Percentiles rank a stretch among this genome's conserved stretches.
Conservation (phyloP, 2,113 vertebrate species). For the Psophia crepitans region DNA sequence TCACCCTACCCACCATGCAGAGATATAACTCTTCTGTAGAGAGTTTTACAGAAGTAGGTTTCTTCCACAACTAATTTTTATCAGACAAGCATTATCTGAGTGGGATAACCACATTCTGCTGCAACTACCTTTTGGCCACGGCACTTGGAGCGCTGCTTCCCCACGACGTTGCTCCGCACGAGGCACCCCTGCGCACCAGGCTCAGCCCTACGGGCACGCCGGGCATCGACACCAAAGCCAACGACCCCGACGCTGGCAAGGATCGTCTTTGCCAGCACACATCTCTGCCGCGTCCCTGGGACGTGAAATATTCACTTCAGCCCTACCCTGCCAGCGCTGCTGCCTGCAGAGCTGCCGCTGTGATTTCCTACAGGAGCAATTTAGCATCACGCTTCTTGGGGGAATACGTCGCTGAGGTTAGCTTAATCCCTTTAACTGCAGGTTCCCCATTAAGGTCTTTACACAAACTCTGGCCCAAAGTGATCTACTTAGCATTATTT, state of each 20-base stretch:
- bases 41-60: not conserved
- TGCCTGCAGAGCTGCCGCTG: not conserved
- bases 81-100: not conserved
- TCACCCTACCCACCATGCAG: no score
- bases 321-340: not conserved
- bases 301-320: not conserved
- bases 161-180: accelerated
- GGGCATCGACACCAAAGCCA: not conserved
- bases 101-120: not conserved
- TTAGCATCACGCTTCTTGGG: not conserved
- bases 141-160: not conserved
- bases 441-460: slow-evolving; percentile 48
- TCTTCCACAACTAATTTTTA: not conserved
- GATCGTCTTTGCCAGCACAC: not conserved
- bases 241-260: not conserved
- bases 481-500: slow-evolving; percentile 61
- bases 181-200: not conserved
- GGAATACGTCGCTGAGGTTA: slow-evolving; percentile 20
- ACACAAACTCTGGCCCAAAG: slow-evolving; percentile 56
- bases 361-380: slow-evolving; percentile 25
- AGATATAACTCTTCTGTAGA: not conserved
- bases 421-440: slow-evolving; percentile 51
- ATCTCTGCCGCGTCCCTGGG: not conserved
- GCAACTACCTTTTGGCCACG: accelerated
- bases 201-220: accelerated